phyloP scores from a whole-genome alignment of 2,797 vertebrate genomes.

The Myotis myotis region DNA sequence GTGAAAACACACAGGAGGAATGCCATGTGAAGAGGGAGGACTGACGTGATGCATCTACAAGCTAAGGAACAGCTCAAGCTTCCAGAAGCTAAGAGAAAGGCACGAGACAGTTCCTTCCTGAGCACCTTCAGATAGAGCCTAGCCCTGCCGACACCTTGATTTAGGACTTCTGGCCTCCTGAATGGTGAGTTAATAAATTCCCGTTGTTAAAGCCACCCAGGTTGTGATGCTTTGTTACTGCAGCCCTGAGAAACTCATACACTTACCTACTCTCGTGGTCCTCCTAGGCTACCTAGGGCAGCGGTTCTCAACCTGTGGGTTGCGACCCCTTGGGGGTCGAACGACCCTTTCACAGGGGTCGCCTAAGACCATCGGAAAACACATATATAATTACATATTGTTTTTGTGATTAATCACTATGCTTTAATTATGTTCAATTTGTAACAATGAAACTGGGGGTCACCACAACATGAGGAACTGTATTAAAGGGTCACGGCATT shows the following conservation, averaged over 20 bases:
- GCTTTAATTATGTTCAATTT: no score
- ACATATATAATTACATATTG: no score
- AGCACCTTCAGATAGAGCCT: background rate
- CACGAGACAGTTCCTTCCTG: fast-evolving
- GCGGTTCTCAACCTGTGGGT: no score
- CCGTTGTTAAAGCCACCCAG: background rate
- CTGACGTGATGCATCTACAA: background rate
- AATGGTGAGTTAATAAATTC: background rate
- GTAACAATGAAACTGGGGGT: no score
- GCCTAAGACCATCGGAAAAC: no score
- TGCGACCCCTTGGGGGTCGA: no score
- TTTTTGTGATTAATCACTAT: no score
- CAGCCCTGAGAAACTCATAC: background rate
- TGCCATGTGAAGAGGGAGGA: background rate
- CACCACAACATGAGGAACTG: no score
- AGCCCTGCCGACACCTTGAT: background rate
- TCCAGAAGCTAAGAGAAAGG: background rate
- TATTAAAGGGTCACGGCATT: no score
- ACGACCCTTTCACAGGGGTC: no score
- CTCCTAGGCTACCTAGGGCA: background rate
- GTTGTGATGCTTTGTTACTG: background rate
- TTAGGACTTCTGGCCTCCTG: background rate
- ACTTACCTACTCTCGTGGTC: background rate
- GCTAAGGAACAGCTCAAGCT: background rate
- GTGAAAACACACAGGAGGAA: background rate